phyloP scores from a whole-genome alignment of 2,797 vertebrate species.

The Microchirus variegatus region DNA sequence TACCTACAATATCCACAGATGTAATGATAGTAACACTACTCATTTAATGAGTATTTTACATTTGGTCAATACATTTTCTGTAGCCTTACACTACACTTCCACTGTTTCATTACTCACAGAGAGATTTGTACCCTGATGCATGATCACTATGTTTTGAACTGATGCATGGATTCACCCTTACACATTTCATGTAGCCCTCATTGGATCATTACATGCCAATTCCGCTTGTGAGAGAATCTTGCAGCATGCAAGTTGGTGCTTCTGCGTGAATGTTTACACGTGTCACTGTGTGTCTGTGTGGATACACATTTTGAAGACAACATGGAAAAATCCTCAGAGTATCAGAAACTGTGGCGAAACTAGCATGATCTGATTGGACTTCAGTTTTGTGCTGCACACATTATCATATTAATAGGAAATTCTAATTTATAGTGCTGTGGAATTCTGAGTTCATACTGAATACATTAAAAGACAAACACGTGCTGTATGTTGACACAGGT shows the following conservation, averaged over 20 bases:
- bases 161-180: neutral
- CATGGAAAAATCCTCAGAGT: slow-evolving; percentile 6
- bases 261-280: neutral
- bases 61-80: too few relatives aligned
- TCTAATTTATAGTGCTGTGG: slow-evolving; percentile 47
- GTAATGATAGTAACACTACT: too few relatives aligned
- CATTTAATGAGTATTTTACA: too few relatives aligned
- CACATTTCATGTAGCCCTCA: neutral
- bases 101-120: too few relatives aligned
- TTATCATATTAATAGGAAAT: slow-evolving; percentile 68
- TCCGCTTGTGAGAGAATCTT: neutral
- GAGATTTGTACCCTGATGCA: neutral
- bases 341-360: slow-evolving; percentile 30
- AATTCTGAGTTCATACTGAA: slow-evolving; percentile 44
- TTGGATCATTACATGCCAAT: neutral
- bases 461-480: slow-evolving; percentile 40
- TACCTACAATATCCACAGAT: too few relatives aligned
- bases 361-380: slow-evolving; percentile 46
- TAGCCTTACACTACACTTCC: too few relatives aligned
- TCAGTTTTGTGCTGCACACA: slow-evolving; percentile 53
- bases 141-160: too few relatives aligned
- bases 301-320: slow-evolving; percentile 15
- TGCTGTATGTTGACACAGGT: slow-evolving; percentile 45
- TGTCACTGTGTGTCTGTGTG: slow-evolving; percentile 3
- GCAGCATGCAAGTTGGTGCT: slow-evolving; percentile 4